Base-by-base conservation (phyloP, 2,113 vertebrate genomes). In the Dipodomys merriami region DNA sequence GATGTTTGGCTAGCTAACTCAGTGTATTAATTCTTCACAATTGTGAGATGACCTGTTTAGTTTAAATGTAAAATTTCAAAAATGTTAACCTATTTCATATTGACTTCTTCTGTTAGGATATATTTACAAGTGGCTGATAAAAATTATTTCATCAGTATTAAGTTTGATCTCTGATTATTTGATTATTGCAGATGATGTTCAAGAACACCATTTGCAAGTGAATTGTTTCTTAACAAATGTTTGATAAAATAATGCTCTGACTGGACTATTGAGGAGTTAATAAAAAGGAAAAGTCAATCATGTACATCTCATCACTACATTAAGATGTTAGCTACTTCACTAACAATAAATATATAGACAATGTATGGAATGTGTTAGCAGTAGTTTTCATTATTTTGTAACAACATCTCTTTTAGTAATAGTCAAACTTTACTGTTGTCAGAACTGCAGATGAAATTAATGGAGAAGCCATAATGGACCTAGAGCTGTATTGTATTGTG, bases 401-500 rank as follows among this genome's bases (percentile, higher is more conserved):
- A 13, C 25, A 67, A 44, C 27, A 35, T 3, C 7, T 67, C 53
- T 81, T 69, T 62, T 1, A 71, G 18, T 12, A 25, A 44, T 0
- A 29, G n/a, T 10, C 7, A 7, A 46, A 3, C 1, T 15, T 60
- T 30, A 74, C 27, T 20, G 72, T 22, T 20, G 25, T 16, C 39
- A 85, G 2, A n/a, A 5, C 13, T 18, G n/a, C 18, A 73, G 60
- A 65, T 7, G 12, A 15, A 57, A 33, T 44, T 46, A 29, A 33
- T 5, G 13, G 64, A 71, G 23, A 23, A 13, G 4, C 3, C 2
- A 4, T 0, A 0, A 33, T 2, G 7, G 2, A 16, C 4, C 4
- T 33, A 10, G 15, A 22, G 11, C 1, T 86, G 12, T 29, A 0
- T n/a, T 72, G 3, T 49, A 33, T 77, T n/a, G 11, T 85, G 1